A percentile compares a stretch with the other conserved stretches of the same genome.
phyloP scores from a whole-genome alignment of 2,113 vertebrate genomes.

The Hypocryptadius cinnamomeus region DNA sequence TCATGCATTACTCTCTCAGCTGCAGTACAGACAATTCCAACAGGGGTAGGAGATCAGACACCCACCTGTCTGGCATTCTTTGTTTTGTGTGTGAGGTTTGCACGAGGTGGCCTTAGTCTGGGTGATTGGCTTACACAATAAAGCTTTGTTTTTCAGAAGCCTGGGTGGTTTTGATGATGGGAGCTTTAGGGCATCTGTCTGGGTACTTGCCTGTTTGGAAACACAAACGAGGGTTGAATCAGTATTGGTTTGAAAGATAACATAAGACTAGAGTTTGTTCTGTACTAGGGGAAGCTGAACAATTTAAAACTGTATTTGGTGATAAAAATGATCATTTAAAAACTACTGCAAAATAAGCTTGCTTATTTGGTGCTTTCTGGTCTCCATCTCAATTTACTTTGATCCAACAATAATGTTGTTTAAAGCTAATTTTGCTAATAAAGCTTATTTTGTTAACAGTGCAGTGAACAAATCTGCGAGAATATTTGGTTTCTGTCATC shows the following conservation, averaged over 20 bases:
- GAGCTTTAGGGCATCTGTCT: constrained; percentile 80
- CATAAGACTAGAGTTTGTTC: neutral
- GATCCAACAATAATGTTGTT: neutral
- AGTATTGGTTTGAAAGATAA: neutral
- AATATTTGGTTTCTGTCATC: neutral
- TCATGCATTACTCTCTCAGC: neutral
- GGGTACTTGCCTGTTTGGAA: constrained; percentile 77
- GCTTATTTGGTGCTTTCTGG: neutral
- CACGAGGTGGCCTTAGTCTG: constrained; percentile 94
- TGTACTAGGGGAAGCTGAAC: neutral
- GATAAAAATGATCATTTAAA: neutral
- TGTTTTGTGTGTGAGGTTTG: constrained; percentile 83
- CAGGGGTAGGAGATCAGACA: neutral
- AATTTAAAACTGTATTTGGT: neutral
- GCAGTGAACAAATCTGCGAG: neutral
- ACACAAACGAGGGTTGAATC: neutral
- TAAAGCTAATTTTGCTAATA: neutral
- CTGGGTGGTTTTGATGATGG: constrained; percentile 75
- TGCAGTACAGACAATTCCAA: neutral
- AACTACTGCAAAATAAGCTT: neutral
- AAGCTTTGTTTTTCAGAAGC: constrained; percentile 93
- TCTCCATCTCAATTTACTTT: neutral
- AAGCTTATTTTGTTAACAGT: neutral
- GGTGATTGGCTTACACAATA: constrained; percentile 90
- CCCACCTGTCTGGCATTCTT: constrained; percentile 88